Conservation (phyloP, 2,888 invertebrate species). For the Matsumyia berberina region DNA sequence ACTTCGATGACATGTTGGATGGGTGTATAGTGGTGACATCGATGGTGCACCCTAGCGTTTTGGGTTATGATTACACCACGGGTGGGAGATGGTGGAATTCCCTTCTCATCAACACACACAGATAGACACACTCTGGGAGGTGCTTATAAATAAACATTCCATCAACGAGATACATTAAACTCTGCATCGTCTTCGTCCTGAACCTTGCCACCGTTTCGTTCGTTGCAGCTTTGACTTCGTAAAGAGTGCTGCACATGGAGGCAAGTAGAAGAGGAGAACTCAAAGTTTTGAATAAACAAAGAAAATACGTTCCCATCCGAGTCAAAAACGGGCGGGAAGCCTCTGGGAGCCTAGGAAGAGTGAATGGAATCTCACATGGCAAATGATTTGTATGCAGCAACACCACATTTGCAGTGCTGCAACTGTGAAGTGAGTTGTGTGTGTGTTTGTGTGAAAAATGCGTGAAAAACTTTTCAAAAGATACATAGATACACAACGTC, state of each 20-base stretch:
- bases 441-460: constrained; percentile 43
- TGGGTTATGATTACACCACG: constrained; percentile 10
- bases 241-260: background rate
- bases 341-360: background rate
- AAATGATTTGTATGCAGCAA: constrained; percentile 49
- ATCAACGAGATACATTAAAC: constrained; percentile 60
- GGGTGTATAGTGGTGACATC: background rate
- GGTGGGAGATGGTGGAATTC: background rate
- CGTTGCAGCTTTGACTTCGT: background rate
- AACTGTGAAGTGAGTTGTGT: constrained; percentile 12
- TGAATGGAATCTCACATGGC: constrained; percentile 53
- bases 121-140: background rate
- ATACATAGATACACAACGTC: constrained; percentile 20
- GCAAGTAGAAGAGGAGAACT: background rate
- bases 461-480: constrained; percentile 32
- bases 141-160: constrained; percentile 61
- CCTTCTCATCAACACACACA: constrained; percentile 9
- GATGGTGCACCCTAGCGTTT: background rate
- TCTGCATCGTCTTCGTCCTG: constrained; percentile 13
- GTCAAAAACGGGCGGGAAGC: background rate
- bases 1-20: background rate
- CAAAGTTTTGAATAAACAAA: constrained; percentile 49
- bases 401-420: constrained; percentile 13
- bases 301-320: constrained; percentile 42
- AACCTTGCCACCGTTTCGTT: background rate